Conservation (phyloP, 1,140 invertebrate species). For the Hetaerina americana region DNA sequence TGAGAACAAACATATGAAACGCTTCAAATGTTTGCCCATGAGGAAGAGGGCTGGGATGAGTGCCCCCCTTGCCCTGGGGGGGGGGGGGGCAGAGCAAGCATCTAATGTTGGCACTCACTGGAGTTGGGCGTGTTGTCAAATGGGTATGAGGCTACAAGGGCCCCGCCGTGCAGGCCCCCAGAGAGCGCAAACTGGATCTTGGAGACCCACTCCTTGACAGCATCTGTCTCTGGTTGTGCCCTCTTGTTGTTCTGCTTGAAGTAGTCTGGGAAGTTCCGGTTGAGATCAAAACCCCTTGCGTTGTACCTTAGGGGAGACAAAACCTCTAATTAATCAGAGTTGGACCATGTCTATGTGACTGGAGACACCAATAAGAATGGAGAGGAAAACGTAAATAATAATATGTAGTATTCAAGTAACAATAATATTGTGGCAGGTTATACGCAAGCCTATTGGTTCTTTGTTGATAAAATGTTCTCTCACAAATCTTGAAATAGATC, state of each 20-base stretch:
- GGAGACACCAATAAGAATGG: too few species aligned
- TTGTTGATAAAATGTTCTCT: too few species aligned
- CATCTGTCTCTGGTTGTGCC: constrained; percentile 82
- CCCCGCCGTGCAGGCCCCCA: constrained; percentile 81
- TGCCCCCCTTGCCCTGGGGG: too few species aligned
- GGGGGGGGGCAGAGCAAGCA: too few species aligned
- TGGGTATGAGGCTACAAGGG: constrained; percentile 82
- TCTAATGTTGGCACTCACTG: constrained; percentile 47
- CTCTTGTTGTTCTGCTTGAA: constrained; percentile 73
- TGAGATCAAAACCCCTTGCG: constrained; percentile 73
- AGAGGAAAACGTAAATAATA: too few species aligned
- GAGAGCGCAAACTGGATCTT: constrained; percentile 86
- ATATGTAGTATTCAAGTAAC: too few species aligned
- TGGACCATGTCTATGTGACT: too few species aligned
- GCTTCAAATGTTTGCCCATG: neutral
- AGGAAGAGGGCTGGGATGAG: neutral
- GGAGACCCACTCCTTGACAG: constrained; percentile 86
- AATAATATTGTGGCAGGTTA: too few species aligned
- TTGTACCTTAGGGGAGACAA: constrained; percentile 53
- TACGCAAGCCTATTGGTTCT: too few species aligned
- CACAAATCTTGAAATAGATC: too few species aligned
- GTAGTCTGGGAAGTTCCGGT: constrained; percentile 86
- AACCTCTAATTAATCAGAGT: too few species aligned
- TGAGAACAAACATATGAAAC: neutral
- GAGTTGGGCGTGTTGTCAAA: constrained; percentile 84